Percentiles rank a stretch among this genome's conserved stretches.
Conservation (phyloP, 2,888 invertebrate species). For the Sphecodes monilicornis region DNA sequence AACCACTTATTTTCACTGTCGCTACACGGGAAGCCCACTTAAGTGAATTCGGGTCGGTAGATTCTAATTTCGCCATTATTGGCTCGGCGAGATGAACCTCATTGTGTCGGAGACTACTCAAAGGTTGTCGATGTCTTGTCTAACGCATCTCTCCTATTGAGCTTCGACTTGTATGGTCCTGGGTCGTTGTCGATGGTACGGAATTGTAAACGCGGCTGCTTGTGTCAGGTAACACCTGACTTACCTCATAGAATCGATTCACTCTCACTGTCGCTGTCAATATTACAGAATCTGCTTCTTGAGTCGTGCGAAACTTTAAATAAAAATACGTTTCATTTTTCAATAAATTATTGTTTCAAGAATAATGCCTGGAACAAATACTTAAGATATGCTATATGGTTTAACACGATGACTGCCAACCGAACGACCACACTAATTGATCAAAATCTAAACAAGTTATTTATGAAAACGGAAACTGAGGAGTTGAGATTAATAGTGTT, state of each 20-base stretch:
- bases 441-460: too few relatives aligned
- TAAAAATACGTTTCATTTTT: not conserved
- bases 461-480: too few relatives aligned
- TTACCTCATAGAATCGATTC: not conserved
- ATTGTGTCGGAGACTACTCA: conserved; percentile 1
- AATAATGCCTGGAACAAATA: too few relatives aligned
- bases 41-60: not conserved
- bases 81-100: not conserved
- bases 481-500: too few relatives aligned
- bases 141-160: not conserved
- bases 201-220: not conserved
- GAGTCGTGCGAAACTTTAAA: not conserved
- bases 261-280: not conserved
- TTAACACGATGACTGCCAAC: too few relatives aligned
- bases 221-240: not conserved
- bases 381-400: too few relatives aligned
- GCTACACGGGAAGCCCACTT: too few relatives aligned
- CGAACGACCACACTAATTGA: too few relatives aligned
- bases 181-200: not conserved
- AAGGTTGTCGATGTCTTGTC: conserved; percentile 11
- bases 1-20: too few relatives aligned
- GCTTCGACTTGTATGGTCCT: not conserved
- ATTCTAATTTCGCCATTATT: conserved; percentile 10
- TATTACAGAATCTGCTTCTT: not conserved
- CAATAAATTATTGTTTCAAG: too few relatives aligned